Evolutionary conservation across 2,888 invertebrate species (phyloP), one percentile per base, ranked within the genome.

Genomic region (Drosophila emarginata): DNA sequence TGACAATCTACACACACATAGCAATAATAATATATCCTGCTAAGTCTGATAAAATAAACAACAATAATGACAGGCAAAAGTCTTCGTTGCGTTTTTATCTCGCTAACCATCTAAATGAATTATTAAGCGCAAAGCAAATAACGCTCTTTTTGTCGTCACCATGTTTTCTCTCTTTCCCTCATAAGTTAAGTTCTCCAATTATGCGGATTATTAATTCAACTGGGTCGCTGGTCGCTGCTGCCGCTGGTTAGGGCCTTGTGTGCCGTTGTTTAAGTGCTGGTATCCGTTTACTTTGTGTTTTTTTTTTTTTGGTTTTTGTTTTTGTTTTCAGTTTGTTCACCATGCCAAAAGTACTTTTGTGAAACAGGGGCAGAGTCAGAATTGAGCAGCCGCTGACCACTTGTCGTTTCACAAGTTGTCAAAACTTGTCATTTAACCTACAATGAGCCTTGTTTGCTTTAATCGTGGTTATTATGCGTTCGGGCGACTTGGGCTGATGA

Each of bases 141-240:
- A 84, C 78, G 78, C 76, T 80, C 74, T 76, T 78, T 86, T 76
- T 85, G 72, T 85, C 74, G 79, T 72, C 76, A 75, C 72, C 79
- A 64, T 62, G 72, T 69, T 63, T 59, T 69, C 45, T 74, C 68
- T 65, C 70, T 67, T 71, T 74, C 69, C 61, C 72, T 62, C 62
- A 39, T 67, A 77, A 85, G 88, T 82, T 89, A 88, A 91, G 90
- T 89, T 85, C 90, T 84, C 79, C 90, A 91, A 91, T 91, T 91
- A 91, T 89, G 88, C 88, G 88, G 91, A 90, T 91, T 91, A 91
- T 91, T 90, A 91, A 91, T 91, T 91, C 90, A 90, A 90, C 89
- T 91, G 88, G 87, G 81, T 84, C 85, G 84, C 85, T 79, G 71
- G 69, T 74, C 23, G 45, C 32, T 32, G 32, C 14, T 37, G 36